These are phyloP conservation scores for Drosophila lowei DNA, from an alignment of 1,140 invertebrate species.

Conservation along the genomic window DNA sequence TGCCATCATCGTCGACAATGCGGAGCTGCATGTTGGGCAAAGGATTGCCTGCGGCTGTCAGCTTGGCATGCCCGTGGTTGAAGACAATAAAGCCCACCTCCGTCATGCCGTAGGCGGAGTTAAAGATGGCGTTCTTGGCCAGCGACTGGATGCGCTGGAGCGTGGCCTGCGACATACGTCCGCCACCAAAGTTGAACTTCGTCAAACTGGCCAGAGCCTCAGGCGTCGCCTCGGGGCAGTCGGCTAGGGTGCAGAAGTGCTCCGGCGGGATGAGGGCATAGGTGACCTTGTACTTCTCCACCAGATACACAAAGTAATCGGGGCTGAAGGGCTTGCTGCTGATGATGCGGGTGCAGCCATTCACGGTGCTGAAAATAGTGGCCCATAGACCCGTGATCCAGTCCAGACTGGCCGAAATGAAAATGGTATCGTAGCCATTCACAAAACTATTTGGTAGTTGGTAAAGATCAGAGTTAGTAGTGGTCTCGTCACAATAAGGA, in stretches of 20 bases:
- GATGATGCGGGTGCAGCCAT: conserved; percentile 55
- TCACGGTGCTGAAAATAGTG: conserved; percentile 35
- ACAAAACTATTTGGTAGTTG: conserved; percentile 23
- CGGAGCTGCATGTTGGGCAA: conserved; percentile 51
- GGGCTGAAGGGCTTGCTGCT: conserved; percentile 50
- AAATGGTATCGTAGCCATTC: conserved; percentile 29
- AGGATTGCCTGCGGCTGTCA: conserved; percentile 43
- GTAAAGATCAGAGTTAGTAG: background rate
- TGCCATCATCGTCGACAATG: conserved; percentile 67
- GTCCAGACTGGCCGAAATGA: conserved; percentile 49
- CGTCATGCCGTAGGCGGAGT: conserved; percentile 46
- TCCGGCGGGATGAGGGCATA: conserved; percentile 39
- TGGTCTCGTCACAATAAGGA: background rate
- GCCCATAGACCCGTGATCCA: conserved; percentile 59
- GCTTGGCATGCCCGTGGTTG: conserved; percentile 35
- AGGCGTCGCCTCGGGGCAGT: conserved; percentile 38
- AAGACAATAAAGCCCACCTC: conserved; percentile 41
- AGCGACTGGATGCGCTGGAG: conserved; percentile 36
- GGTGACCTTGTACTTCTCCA: conserved; percentile 59
- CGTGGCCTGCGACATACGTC: conserved; percentile 26
- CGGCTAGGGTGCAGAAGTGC: conserved; percentile 42
- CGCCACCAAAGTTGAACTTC: conserved; percentile 34
- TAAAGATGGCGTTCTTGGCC: conserved; percentile 23
- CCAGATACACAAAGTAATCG: conserved; percentile 47
- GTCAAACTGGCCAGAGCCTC: conserved; percentile 28